These are phyloP conservation scores for Rhodophaea formosa DNA, from an alignment of 2,888 invertebrate species.

Conservation along the genomic window DNA sequence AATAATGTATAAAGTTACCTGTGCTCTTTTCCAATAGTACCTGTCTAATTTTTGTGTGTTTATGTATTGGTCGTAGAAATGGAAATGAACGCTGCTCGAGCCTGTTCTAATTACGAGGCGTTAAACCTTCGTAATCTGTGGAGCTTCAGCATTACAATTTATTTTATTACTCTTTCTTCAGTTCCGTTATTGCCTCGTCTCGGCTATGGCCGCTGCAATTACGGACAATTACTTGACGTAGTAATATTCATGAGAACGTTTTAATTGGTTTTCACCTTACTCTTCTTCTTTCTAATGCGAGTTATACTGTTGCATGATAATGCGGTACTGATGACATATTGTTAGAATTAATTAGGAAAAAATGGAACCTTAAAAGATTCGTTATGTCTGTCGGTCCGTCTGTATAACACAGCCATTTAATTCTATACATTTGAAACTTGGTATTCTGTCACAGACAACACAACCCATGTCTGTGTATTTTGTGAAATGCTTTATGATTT, in stretches of 20 bases:
- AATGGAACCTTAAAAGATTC: too few species aligned
- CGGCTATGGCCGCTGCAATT: conserved; percentile 13
- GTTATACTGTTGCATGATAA: neutral
- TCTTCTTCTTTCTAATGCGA: neutral
- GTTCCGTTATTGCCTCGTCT: conserved; percentile 13
- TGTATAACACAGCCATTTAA: too few species aligned
- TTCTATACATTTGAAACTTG: too few species aligned
- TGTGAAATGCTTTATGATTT: too few species aligned
- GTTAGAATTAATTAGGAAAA: too few species aligned
- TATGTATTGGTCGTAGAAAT: conserved; percentile 19
- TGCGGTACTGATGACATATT: too few species aligned
- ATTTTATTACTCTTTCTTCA: conserved; percentile 15
- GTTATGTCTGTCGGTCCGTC: too few species aligned
- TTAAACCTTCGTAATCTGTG: conserved; percentile 12
- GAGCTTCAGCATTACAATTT: conserved; percentile 15
- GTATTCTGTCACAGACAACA: too few species aligned
- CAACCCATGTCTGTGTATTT: too few species aligned
- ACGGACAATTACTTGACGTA: conserved; percentile 10
- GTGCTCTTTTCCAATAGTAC: neutral
- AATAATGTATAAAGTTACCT: neutral
- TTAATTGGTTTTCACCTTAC: neutral
- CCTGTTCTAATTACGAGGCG: conserved; percentile 12
- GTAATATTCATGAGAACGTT: conserved; percentile 13
- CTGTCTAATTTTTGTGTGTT: conserved; percentile 8
- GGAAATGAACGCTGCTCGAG: conserved; percentile 11